These are phyloP conservation scores for Drosophila littoralis DNA, from an alignment of 1,140 invertebrate genomes.

Conservation along the genomic window DNA sequence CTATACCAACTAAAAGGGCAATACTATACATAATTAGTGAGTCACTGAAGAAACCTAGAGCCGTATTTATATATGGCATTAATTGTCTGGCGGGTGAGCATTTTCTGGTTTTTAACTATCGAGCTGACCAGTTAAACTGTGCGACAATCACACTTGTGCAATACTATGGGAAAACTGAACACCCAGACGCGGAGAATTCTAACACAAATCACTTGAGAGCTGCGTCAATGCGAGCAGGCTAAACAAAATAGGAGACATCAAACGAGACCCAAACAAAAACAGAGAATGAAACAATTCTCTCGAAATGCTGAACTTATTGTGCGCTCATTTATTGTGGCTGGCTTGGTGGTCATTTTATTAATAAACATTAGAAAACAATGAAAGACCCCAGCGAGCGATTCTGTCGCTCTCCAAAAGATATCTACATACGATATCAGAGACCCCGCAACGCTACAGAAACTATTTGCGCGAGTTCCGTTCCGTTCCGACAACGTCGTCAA, in stretches of 20 bases:
- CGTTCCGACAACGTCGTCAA: conserved; percentile 57
- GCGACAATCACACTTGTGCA: conserved; percentile 1
- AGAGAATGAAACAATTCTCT: conserved; percentile 6
- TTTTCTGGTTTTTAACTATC: conserved; percentile 1
- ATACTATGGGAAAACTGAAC: background rate
- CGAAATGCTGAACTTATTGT: conserved; percentile 5
- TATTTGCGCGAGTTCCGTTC: conserved; percentile 67
- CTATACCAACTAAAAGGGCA: background rate
- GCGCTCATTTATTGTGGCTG: background rate
- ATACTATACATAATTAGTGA: background rate
- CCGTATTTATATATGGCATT: background rate
- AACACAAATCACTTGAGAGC: conserved; percentile 19
- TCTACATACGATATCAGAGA: conserved; percentile 39
- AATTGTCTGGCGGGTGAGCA: background rate
- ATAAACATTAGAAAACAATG: conserved; percentile 54
- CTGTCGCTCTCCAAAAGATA: conserved; percentile 35
- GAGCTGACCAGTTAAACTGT: conserved; percentile 35
- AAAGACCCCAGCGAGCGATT: conserved; percentile 15
- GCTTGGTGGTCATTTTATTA: conserved; percentile 25
- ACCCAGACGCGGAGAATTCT: conserved; percentile 20
- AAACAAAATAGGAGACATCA: background rate
- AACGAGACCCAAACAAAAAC: conserved; percentile 14
- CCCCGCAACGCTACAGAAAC: conserved; percentile 49
- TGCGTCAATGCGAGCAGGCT: background rate
- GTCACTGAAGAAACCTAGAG: background rate